These are phyloP conservation scores for Atlantisia rogersi DNA, from an alignment of 2,113 vertebrate genomes.

Conservation along the genomic window DNA sequence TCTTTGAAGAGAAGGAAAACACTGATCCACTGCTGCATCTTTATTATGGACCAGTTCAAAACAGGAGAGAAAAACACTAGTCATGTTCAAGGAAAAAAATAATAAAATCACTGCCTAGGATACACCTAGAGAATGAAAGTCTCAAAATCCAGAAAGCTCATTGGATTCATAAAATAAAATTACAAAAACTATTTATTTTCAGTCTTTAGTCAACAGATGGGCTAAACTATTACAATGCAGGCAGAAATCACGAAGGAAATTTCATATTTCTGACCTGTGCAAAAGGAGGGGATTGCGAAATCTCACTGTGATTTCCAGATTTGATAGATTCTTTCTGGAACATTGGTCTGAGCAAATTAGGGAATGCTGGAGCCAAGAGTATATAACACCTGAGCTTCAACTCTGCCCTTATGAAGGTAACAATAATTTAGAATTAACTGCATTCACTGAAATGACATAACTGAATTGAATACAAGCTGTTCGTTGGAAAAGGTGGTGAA, in stretches of 20 bases:
- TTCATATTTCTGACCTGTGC: background rate
- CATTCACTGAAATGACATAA: background rate
- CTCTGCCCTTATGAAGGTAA: background rate
- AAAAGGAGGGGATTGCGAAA: background rate
- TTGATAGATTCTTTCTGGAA: background rate
- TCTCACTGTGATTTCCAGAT: background rate
- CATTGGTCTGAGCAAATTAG: background rate
- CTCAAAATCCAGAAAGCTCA: background rate
- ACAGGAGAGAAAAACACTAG: background rate
- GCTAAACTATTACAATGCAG: background rate
- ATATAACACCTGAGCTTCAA: background rate
- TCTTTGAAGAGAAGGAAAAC: background rate
- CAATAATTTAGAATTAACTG: background rate
- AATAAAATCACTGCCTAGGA: background rate
- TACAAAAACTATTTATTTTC: background rate
- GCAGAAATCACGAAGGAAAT: background rate
- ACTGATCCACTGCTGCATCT: background rate
- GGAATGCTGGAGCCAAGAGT: background rate
- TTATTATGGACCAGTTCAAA: background rate
- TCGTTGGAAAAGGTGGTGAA: background rate
- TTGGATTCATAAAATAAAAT: background rate
- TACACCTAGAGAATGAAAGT: background rate
- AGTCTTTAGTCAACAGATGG: background rate
- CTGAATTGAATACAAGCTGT: background rate
- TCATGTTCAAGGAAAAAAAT: background rate